Conservation (phyloP, 1,140 invertebrate genomes). For the Drosophila sp. region DNA sequence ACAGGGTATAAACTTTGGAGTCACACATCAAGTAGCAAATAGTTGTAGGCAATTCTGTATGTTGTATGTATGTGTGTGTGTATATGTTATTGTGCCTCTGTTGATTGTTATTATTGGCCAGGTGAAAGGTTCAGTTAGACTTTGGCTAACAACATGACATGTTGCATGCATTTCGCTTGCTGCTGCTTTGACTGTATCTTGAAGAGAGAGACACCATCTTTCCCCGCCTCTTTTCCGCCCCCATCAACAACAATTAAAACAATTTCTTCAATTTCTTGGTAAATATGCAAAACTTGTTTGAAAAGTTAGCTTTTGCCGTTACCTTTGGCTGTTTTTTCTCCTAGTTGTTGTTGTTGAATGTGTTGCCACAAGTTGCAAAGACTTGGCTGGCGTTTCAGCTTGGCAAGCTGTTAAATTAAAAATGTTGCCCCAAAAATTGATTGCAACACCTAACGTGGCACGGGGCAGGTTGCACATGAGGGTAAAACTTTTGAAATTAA, state of each 20-base stretch:
- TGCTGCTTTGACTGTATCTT: constrained; percentile 10
- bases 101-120: constrained; percentile 51
- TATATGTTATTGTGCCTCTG: constrained; percentile 38
- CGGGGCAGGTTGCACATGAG: constrained; percentile 30
- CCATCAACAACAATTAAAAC: constrained; percentile 71
- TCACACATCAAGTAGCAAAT: constrained; percentile 2
- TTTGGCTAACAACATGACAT: constrained; percentile 38
- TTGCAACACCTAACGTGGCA: constrained; percentile 52
- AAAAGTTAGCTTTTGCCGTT: constrained; percentile 25
- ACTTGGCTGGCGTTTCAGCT: too few relatives aligned
- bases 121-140: constrained; percentile 28
- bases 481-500: constrained; percentile 64
- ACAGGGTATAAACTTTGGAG: not conserved
- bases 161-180: constrained; percentile 28
- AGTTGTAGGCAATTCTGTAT: not conserved
- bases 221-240: constrained; percentile 15
- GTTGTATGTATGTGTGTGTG: not conserved
- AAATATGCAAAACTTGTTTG: constrained; percentile 67
- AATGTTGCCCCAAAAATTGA: constrained; percentile 54
- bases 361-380: constrained; percentile 17
- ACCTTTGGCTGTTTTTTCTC: constrained; percentile 6
- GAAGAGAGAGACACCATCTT: not conserved
- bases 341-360: constrained; percentile 1
- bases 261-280: constrained; percentile 63
- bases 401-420: constrained; percentile 57